phyloP scores from a whole-genome alignment of 2,113 vertebrate genomes.

The Sylvicapra grimmia region DNA sequence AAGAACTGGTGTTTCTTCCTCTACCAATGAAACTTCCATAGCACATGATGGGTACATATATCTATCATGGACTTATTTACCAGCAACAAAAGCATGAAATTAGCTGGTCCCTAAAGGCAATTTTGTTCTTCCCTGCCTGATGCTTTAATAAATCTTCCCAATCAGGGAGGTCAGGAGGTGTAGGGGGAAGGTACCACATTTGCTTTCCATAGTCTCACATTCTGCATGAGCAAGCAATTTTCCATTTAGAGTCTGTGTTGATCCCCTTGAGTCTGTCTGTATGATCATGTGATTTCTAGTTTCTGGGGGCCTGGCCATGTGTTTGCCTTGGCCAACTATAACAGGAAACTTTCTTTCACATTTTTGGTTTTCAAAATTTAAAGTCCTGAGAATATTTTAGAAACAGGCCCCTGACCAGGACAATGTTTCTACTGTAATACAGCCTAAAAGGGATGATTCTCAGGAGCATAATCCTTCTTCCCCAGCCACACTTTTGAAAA shows the following conservation, averaged over 20 bases:
- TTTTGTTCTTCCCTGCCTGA: conserved; percentile 56
- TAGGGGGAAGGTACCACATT: conserved; percentile 53
- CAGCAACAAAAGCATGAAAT: conserved; percentile 73
- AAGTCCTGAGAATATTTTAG: conserved; percentile 64
- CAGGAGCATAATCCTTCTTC: background rate
- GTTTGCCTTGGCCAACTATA: conserved; percentile 62
- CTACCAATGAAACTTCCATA: conserved; percentile 62
- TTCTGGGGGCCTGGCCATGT: conserved; percentile 55
- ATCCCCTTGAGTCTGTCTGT: conserved; percentile 64
- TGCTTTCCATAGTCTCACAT: conserved; percentile 74
- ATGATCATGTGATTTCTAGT: conserved; percentile 68
- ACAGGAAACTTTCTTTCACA: conserved; percentile 38
- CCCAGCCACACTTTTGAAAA: background rate
- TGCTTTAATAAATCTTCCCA: conserved; percentile 70
- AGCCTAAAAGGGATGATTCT: background rate
- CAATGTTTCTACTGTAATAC: conserved; percentile 37
- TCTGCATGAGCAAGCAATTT: conserved; percentile 58
- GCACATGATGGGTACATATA: conserved; percentile 64
- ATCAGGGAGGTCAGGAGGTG: conserved; percentile 46
- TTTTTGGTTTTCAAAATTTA: conserved; percentile 59
- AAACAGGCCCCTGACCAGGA: conserved; percentile 47
- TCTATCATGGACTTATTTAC: conserved; percentile 71
- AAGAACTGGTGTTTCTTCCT: conserved; percentile 60
- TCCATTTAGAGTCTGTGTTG: conserved; percentile 59
- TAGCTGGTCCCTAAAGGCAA: conserved; percentile 58